These are phyloP conservation scores for Pseudochirops corinnae DNA, from an alignment of 2,797 vertebrate genomes.

Conservation along the genomic window DNA sequence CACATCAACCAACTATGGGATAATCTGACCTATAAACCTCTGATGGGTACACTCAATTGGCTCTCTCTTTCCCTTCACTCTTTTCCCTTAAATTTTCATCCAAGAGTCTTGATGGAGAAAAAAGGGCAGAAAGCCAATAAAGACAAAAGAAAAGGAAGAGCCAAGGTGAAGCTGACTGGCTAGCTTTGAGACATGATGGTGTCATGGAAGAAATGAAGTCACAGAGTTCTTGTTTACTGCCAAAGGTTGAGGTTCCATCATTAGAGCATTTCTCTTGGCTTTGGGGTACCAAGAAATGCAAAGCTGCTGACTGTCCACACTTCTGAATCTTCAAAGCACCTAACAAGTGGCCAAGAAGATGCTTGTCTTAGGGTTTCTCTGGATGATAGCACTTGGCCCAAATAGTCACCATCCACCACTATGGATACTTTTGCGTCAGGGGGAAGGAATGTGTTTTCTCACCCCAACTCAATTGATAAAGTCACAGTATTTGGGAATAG, in stretches of 20 bases:
- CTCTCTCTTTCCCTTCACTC: not conserved
- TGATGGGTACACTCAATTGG: not conserved
- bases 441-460: not conserved
- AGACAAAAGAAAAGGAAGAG: not conserved
- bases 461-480: not conserved
- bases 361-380: not conserved
- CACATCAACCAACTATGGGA: not conserved
- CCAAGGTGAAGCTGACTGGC: accelerated
- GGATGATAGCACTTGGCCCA: not conserved
- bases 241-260: not conserved
- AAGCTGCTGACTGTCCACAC: not conserved
- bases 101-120: constrained; percentile 25
- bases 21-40: not conserved
- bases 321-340: not conserved
- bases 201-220: accelerated
- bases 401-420: not conserved
- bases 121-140: not conserved
- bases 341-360: not conserved
- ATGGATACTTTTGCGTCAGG: not conserved
- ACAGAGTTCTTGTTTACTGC: not conserved
- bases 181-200: constrained; percentile 4
- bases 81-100: not conserved
- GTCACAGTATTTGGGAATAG: not conserved
- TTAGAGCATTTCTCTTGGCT: not conserved
- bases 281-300: not conserved